Conservation (phyloP, 2,113 vertebrate species). For the Actenoides lindsayi region DNA sequence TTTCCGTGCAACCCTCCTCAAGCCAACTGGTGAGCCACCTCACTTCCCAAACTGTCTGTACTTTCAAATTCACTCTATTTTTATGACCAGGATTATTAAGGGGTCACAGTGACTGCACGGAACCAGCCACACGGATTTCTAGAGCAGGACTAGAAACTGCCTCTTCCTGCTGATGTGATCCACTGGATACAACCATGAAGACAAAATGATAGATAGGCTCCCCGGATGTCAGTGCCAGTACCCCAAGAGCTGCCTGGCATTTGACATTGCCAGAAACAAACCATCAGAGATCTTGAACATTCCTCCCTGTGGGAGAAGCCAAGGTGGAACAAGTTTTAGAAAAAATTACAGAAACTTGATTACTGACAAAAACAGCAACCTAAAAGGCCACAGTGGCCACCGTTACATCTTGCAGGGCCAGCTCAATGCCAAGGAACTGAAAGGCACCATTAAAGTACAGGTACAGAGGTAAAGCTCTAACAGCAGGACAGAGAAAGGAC, state of each 20-base stretch:
- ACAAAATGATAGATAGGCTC: neutral
- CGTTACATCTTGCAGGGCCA: neutral
- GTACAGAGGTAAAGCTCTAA: neutral
- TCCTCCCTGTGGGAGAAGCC: neutral
- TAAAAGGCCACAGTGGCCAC: neutral
- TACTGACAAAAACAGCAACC: neutral
- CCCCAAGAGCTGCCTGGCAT: neutral
- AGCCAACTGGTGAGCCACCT: neutral
- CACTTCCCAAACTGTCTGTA: neutral
- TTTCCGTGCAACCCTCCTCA: neutral
- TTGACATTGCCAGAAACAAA: neutral
- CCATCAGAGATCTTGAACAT: neutral
- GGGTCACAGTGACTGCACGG: neutral
- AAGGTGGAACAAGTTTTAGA: neutral
- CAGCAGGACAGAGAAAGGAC: neutral
- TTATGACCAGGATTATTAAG: neutral
- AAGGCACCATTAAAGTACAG: neutral
- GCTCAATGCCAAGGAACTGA: neutral
- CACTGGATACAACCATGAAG: neutral
- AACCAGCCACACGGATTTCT: neutral
- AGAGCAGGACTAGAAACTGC: neutral
- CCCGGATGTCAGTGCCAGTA: neutral
- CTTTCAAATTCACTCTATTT: neutral
- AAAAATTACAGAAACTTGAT: neutral
- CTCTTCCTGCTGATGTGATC: neutral